Evolutionary conservation across 2,797 vertebrate genomes (phyloP).

Genomic region (Heteromormyrus szaboi): DNA sequence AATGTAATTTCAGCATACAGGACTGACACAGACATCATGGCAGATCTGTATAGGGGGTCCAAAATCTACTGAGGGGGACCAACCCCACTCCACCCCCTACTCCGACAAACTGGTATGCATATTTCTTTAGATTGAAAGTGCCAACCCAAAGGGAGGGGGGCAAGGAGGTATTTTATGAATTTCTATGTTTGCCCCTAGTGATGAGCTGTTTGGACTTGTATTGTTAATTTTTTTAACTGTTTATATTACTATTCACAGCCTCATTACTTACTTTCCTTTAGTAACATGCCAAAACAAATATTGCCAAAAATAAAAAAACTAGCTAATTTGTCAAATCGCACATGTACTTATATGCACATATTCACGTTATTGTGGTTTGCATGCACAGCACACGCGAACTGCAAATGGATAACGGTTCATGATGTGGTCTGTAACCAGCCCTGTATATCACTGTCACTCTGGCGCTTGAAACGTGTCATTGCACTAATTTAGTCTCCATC

Average conservation of each 20-base stretch:
- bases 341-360: neutral
- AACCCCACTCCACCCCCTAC: neutral
- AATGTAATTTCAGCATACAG: neutral
- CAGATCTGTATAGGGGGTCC: neutral
- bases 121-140: neutral
- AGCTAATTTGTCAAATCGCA: neutral
- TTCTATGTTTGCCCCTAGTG: neutral
- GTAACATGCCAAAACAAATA: neutral
- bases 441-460: constrained; percentile 39
- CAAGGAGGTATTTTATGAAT: neutral
- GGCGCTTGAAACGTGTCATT: constrained; percentile 45
- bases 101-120: neutral
- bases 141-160: neutral
- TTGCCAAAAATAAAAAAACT: too few relatives aligned
- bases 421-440: constrained; percentile 20
- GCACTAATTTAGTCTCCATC: constrained; percentile 45
- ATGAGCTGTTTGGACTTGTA: neutral
- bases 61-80: neutral
- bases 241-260: neutral
- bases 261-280: neutral
- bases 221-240: neutral
- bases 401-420: neutral
- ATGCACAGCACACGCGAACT: neutral
- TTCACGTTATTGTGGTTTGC: neutral
- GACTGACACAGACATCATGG: neutral